Conservation (phyloP, 2,888 invertebrate genomes). For the Euclidia mi region DNA sequence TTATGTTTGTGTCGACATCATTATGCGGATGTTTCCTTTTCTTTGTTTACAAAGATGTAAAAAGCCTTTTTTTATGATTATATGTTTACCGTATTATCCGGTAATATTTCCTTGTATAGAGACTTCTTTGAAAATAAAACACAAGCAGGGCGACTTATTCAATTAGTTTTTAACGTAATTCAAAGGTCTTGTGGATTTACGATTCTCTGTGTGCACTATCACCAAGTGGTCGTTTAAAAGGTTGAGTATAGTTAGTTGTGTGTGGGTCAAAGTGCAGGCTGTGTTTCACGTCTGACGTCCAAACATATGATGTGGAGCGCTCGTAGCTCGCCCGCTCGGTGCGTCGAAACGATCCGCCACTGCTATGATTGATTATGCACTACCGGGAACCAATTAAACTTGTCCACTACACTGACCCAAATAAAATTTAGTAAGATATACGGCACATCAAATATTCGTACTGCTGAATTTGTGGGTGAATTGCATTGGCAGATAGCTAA, state of each 20-base stretch:
- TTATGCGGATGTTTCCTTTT: constrained; percentile 49
- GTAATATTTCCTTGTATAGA: constrained; percentile 58
- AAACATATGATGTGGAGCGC: constrained; percentile 41
- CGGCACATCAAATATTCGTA: constrained; percentile 55
- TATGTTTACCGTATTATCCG: constrained; percentile 49
- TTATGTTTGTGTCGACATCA: constrained; percentile 35
- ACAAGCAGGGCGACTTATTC: constrained; percentile 25
- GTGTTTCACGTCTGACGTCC: constrained; percentile 30
- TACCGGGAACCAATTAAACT: constrained; percentile 84
- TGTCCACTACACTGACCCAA: constrained; percentile 78
- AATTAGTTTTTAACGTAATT: constrained; percentile 11
- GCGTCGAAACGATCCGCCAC: constrained; percentile 70
- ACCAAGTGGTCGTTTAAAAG: constrained; percentile 7
- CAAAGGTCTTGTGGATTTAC: constrained; percentile 18
- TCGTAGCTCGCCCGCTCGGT: constrained; percentile 34
- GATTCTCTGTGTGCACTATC: constrained; percentile 17
- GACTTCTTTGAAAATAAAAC: constrained; percentile 30
- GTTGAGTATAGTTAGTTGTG: constrained; percentile 10
- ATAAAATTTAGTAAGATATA: constrained; percentile 77
- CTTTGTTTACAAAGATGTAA: constrained; percentile 55
- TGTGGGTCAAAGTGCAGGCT: constrained; percentile 22
- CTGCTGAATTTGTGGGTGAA: constrained; percentile 22
- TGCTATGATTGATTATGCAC: constrained; percentile 80
- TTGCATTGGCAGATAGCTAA: constrained; percentile 1
- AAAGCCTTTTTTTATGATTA: constrained; percentile 57